Conservation (phyloP, 2,113 vertebrate genomes). For the Nesogale talazaci region DNA sequence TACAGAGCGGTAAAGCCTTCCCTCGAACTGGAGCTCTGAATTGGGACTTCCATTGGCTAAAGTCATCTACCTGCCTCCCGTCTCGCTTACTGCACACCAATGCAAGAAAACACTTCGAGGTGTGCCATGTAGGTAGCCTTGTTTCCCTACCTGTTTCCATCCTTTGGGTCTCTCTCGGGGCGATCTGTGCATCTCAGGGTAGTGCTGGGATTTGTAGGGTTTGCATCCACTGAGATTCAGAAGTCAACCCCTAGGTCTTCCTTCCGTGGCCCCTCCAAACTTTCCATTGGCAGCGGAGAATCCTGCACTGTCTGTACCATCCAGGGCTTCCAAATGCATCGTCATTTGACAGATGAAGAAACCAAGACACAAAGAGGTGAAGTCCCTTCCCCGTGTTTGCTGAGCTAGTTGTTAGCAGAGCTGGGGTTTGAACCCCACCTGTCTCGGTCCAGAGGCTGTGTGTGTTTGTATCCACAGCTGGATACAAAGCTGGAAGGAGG, state of each 20-base stretch:
- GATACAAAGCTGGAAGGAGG: neutral
- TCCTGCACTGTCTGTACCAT: neutral
- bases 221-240: neutral
- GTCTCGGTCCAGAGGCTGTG: neutral
- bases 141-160: neutral
- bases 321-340: neutral
- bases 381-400: neutral
- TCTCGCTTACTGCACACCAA: neutral
- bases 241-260: neutral
- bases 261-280: neutral
- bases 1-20: too few relatives aligned
- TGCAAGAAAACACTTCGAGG: neutral
- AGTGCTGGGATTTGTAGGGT: neutral
- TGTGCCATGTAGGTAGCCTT: neutral
- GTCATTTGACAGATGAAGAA: neutral
- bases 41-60: too few relatives aligned
- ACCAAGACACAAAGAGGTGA: neutral
- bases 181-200: neutral
- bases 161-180: neutral
- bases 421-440: neutral
- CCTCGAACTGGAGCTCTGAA: too few relatives aligned
- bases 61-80: too few relatives aligned
- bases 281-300: neutral
- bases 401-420: neutral
- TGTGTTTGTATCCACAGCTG: fast-evolving